Conservation (phyloP, 1,140 invertebrate species). For the Phthorimaea operculella region DNA sequence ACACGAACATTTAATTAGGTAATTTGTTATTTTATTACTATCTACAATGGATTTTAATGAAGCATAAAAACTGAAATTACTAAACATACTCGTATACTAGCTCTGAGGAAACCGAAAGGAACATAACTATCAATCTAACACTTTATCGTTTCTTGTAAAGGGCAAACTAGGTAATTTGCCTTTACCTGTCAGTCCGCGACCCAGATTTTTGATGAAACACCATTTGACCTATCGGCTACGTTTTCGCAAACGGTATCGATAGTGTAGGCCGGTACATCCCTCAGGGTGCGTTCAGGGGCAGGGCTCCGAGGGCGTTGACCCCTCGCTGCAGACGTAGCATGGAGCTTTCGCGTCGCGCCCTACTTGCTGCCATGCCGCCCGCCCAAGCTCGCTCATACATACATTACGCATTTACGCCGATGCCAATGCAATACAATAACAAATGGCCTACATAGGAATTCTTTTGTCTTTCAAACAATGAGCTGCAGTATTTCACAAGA, state of each 20-base stretch:
- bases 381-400: constrained; percentile 42
- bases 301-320: constrained; percentile 53
- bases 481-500: neutral
- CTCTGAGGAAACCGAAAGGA: too few species aligned
- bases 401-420: constrained; percentile 13
- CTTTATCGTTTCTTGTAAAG: too few species aligned
- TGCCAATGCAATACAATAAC: neutral
- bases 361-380: constrained; percentile 51
- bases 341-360: constrained; percentile 52
- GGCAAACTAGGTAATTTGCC: too few species aligned
- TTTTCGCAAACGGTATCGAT: constrained; percentile 39
- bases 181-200: neutral
- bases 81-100: too few species aligned
- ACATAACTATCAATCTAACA: too few species aligned
- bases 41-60: too few species aligned
- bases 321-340: constrained; percentile 42
- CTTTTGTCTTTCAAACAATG: neutral
- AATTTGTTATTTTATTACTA: too few species aligned
- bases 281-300: constrained; percentile 51
- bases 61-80: too few species aligned
- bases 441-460: neutral
- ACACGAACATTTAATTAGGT: too few species aligned
- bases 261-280: constrained; percentile 44
- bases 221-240: neutral
- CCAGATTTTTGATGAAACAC: constrained; percentile 3